Conservation (phyloP, 2,888 invertebrate species). For the Parelbella ahira region DNA sequence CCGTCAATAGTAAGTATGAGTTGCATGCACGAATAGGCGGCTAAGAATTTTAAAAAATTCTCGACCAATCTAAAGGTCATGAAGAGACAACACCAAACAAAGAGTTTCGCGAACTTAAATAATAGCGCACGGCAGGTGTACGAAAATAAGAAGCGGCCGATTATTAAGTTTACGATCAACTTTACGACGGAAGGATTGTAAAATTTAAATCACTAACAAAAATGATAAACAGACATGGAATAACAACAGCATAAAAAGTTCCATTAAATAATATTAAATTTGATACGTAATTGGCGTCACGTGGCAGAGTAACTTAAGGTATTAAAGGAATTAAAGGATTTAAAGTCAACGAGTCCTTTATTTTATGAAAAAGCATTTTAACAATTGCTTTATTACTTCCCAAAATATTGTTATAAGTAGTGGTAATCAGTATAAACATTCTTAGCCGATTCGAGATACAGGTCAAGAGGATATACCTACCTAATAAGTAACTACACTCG, state of each 20-base stretch:
- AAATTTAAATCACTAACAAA: constrained; percentile 40
- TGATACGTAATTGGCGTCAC: constrained; percentile 31
- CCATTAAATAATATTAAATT: constrained; percentile 18
- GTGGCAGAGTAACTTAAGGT: constrained; percentile 6
- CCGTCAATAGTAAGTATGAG: no score
- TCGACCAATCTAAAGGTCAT: no score
- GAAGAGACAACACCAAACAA: no score
- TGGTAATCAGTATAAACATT: no score
- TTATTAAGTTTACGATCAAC: constrained; percentile 45
- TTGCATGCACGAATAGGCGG: no score
- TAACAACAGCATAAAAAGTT: constrained; percentile 4
- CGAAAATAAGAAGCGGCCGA: constrained; percentile 41
- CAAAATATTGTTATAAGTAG: no score
- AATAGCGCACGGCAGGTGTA: constrained; percentile 42
- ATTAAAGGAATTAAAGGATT: no score
- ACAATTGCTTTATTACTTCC: no score
- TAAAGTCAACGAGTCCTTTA: no score
- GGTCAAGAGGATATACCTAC: constrained; percentile 10
- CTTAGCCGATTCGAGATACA: not conserved
- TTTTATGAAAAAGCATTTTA: no score
- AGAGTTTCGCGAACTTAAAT: constrained; percentile 8
- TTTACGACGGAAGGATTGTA: constrained; percentile 43
- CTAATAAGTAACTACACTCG: no score
- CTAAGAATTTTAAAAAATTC: no score
- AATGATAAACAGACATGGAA: constrained; percentile 25